Percentiles rank a stretch among this genome's conserved stretches.
Conservation (phyloP, 2,888 invertebrate genomes). For the Cephus sareptanus region DNA sequence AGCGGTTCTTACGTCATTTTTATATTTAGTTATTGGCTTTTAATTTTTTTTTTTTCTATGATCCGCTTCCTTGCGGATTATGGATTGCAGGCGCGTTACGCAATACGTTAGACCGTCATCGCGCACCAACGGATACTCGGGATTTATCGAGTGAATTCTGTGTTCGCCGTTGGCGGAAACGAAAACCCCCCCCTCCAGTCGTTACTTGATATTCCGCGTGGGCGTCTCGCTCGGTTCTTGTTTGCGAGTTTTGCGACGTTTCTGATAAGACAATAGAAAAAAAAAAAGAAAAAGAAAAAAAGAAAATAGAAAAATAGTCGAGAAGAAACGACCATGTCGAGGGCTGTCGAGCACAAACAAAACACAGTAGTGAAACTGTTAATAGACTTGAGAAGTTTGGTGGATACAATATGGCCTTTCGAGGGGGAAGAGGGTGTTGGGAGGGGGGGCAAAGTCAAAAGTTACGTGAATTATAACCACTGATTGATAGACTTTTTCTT, state of each 20-base stretch:
- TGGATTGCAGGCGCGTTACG: not conserved
- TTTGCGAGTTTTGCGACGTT: not conserved
- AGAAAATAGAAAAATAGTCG: not conserved
- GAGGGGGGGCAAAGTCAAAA: not conserved
- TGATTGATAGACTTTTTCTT: not conserved
- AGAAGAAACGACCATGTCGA: not conserved
- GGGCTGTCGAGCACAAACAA: not conserved
- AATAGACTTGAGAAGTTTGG: not conserved
- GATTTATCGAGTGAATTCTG: not conserved
- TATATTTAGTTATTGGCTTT: not conserved
- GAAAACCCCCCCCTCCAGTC: not conserved
- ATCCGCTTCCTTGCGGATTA: not conserved
- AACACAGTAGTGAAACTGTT: not conserved
- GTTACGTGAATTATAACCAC: not conserved
- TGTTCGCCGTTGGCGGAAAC: not conserved
- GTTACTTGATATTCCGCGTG: not conserved
- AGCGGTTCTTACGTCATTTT: not conserved
- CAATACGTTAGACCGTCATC: not conserved
- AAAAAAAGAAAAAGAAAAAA: not conserved
- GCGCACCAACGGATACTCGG: not conserved
- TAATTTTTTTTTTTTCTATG: not conserved
- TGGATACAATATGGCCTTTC: not conserved
- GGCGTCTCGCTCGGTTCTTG: not conserved
- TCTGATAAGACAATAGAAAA: not conserved
- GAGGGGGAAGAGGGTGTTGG: too few relatives aligned